Evolutionary conservation across 2,888 invertebrate species (phyloP).

Genomic region (Byasa hedistus): DNA sequence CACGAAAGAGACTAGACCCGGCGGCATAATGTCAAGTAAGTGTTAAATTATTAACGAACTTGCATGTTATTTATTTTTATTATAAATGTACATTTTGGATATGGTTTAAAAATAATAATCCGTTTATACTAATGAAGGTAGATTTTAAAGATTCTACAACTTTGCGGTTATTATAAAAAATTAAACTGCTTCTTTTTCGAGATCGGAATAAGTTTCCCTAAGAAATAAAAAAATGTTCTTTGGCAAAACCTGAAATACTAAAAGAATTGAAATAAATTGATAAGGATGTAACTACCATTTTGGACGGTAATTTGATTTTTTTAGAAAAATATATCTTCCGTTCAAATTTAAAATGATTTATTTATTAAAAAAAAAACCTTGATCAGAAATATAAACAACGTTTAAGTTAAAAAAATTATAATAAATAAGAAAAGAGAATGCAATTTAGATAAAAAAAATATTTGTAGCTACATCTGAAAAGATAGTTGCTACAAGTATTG

Average conservation of each 20-base stretch:
- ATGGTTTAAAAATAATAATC: not conserved
- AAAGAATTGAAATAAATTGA: no score
- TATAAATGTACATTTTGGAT: not conserved
- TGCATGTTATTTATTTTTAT: not conserved
- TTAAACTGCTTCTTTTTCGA: no score
- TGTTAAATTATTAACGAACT: slow-evolving; percentile 12
- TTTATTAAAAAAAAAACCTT: no score
- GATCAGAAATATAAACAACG: no score
- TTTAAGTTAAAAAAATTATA: not conserved
- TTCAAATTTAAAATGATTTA: no score
- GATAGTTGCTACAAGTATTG: slow-evolving; percentile 5
- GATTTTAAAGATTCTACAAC: slow-evolving; percentile 6
- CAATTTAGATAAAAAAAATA: not conserved
- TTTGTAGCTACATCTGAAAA: not conserved
- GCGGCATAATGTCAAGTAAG: slow-evolving; percentile 77
- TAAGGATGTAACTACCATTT: no score
- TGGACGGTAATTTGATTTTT: no score
- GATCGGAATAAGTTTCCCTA: no score
- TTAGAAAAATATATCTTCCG: no score
- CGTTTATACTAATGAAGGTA: slow-evolving; percentile 4
- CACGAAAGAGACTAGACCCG: slow-evolving; percentile 68
- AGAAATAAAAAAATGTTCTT: no score
- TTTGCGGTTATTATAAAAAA: no score
- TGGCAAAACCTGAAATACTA: no score
- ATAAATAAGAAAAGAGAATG: not conserved